phyloP scores from a whole-genome alignment of 2,113 vertebrate genomes.

The Xenotilapia flavipinnis region DNA sequence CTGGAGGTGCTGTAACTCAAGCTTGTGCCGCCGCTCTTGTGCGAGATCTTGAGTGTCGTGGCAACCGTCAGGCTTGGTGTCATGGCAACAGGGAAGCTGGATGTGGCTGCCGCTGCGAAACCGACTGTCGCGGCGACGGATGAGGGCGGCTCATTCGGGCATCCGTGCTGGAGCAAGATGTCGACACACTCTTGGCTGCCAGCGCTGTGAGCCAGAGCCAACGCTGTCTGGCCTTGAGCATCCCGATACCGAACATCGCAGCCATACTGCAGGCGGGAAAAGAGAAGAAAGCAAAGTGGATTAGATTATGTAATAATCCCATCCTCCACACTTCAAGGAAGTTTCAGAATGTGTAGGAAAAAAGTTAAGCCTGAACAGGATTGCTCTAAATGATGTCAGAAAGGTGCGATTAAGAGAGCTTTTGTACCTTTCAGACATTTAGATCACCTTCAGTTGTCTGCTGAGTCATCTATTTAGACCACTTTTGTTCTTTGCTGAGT shows the following conservation, averaged over 20 bases:
- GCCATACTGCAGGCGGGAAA: conserved; percentile 76
- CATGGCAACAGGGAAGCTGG: conserved; percentile 70
- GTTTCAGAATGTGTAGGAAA: neutral
- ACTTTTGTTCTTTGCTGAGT: neutral
- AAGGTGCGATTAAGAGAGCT: neutral
- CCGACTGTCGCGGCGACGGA: conserved; percentile 4
- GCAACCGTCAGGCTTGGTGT: conserved; percentile 70
- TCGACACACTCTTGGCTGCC: conserved; percentile 90
- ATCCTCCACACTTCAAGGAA: neutral
- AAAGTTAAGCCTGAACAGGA: neutral
- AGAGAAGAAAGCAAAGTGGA: neutral
- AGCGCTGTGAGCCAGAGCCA: conserved; percentile 79
- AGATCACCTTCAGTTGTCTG: conserved; percentile 1
- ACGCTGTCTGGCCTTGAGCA: conserved; percentile 80
- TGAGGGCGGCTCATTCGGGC: conserved; percentile 69
- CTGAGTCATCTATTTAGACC: conserved; percentile 8
- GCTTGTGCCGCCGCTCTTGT: conserved; percentile 80
- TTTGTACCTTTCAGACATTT: neutral
- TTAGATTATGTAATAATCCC: neutral
- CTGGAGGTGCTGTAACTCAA: conserved; percentile 79
- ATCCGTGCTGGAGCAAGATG: conserved; percentile 89
- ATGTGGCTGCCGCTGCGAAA: conserved; percentile 51
- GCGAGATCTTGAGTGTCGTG: conserved; percentile 78
- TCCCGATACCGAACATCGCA: conserved; percentile 86
- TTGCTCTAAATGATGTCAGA: neutral